phyloP scores from a whole-genome alignment of 2,113 vertebrate species.

The Anser cygnoides region DNA sequence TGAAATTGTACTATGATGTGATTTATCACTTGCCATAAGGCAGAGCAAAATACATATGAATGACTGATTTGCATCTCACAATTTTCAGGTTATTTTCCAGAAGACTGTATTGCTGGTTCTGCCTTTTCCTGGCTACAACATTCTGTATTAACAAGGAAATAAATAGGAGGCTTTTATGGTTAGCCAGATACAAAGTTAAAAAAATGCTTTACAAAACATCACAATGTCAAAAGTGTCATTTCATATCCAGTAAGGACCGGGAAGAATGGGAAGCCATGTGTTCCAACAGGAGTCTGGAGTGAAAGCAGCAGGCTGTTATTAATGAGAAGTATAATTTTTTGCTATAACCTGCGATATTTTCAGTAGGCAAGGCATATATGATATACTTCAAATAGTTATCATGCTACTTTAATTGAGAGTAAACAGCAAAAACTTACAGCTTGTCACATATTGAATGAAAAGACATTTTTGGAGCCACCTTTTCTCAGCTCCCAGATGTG shows the following conservation, averaged over 20 bases:
- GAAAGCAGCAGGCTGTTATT: neutral
- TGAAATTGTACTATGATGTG: neutral
- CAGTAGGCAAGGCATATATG: neutral
- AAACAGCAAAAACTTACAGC: neutral
- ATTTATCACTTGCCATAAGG: neutral
- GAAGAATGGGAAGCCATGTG: neutral
- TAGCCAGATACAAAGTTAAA: neutral
- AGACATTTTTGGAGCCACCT: neutral
- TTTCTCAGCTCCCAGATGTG: neutral
- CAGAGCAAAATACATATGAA: neutral
- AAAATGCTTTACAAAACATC: neutral
- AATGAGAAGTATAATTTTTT: neutral
- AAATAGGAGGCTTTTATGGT: neutral
- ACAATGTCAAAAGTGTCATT: neutral
- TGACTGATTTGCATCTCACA: neutral
- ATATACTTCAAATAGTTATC: neutral
- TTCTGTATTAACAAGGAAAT: neutral
- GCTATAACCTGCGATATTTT: neutral
- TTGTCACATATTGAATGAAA: neutral
- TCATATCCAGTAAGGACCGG: neutral
- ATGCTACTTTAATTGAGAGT: neutral
- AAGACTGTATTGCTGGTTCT: neutral
- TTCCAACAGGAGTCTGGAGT: neutral
- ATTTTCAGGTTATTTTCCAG: neutral
- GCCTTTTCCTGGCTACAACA: neutral